A percentile compares a stretch with the other conserved stretches of the same genome.
Evolutionary conservation across 2,113 vertebrate genomes (phyloP).

Genomic region (Festucalex cinctus): DNA sequence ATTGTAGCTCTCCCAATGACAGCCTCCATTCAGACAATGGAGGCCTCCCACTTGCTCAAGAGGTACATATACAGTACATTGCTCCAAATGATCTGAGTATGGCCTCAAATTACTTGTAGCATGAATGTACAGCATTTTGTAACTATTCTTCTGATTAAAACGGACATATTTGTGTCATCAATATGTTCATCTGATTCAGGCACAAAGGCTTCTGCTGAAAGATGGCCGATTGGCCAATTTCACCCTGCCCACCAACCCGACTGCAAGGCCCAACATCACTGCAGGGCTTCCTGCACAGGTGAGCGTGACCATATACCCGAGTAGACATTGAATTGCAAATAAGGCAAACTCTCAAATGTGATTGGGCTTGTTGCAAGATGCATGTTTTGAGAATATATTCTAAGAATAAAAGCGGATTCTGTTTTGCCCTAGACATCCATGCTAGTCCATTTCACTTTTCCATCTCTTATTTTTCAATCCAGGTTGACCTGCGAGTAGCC

Average conservation of each 20-base stretch:
- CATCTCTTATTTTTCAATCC: not conserved
- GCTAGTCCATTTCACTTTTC: not conserved
- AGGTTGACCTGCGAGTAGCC: slow-evolving; percentile 73
- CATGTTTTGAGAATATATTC: not conserved
- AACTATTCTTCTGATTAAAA: not conserved
- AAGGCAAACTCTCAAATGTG: too few relatives aligned
- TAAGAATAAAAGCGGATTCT: not conserved
- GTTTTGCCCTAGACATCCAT: not conserved
- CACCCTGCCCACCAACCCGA: slow-evolving; percentile 60
- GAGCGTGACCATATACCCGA: slow-evolving; percentile 1
- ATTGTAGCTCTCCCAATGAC: slow-evolving; percentile 89
- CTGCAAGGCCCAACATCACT: slow-evolving; percentile 79
- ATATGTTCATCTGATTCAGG: slow-evolving; percentile 15
- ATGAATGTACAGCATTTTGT: not conserved
- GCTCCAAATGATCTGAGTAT: not conserved
- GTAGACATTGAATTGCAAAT: not conserved
- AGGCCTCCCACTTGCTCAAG: slow-evolving; percentile 68
- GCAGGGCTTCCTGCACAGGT: slow-evolving; percentile 80
- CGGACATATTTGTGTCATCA: slow-evolving; percentile 1
- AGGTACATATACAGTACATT: slow-evolving; percentile 71
- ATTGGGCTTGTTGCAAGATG: not conserved
- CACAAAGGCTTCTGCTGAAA: slow-evolving; percentile 78
- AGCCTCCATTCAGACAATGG: slow-evolving; percentile 77
- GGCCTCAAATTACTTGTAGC: too few relatives aligned
- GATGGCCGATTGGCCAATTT: slow-evolving; percentile 77